Evolutionary conservation across 2,888 invertebrate species (phyloP), one percentile per base, ranked within the genome.

Genomic region (Tachina fera): DNA sequence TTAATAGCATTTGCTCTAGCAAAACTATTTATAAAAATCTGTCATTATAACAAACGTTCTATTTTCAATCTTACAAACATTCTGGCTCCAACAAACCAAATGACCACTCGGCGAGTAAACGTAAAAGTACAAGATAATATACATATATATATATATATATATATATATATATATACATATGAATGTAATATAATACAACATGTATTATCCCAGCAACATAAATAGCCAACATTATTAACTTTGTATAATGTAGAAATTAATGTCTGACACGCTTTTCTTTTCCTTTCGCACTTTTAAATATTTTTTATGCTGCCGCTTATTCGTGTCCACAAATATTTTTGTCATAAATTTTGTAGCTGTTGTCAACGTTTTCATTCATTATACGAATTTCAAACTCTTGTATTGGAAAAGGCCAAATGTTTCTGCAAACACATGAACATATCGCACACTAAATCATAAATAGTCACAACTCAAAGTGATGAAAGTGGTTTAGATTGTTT

Each of bases 281-380:
- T 43, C 31, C 43, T 58, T 71, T 39, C 9, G 19, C 19, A 19
- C 10, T 74, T 67, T 60, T 11, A 1, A n/a, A 9, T 79, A 16
- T 10, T 39, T 51, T 47, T 61, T 31, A 31, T 31, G 31, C 9
- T 61, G 6, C 60, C 22, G 49, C 43, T 43, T 41, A 9, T 43
- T 61, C 22, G 43, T 72, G 83, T 51, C 65, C 65, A 60, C 72
- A 60, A 79, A 13, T 43, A 56, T 43, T 78, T 63, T 19, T 70
- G 39, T 68, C 70, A 85, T 85, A 85, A 74, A 79, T 83, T 83
- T 71, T 86, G 79, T 75, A 67, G 71, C 65, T 53, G 51, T 76
- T 81, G 79, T 79, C 79, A 79, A 65, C 75, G 56, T 76, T 86
- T 79, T 83, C 83, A 72, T 78, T 77, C 51, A 63, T 71, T 78